Base-by-base conservation (phyloP, 2,888 invertebrate genomes). In the Nipponacmea schrenckii region DNA sequence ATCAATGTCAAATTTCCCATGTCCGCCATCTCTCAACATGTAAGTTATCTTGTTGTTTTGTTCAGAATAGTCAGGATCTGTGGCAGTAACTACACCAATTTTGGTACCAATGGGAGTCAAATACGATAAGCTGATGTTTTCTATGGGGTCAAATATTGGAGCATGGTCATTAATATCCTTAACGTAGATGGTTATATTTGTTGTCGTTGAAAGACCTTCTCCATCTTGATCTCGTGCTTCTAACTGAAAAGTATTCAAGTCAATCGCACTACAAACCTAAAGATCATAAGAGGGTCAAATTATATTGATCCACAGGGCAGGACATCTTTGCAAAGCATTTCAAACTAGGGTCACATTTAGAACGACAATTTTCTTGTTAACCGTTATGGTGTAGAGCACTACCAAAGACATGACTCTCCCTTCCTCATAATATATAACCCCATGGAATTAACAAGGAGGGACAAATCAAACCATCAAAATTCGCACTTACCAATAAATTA, bases 91-190 rank as follows among this genome's bases (percentile, higher is more conserved):
- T 26, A 20, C 17, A n/a, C 64, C 67, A 15, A 68, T 44, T 14
- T 24, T 63, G 10, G 67, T 39, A 27, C 64, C 64, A n/a, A 26
- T 10, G 4, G 64, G 39, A 15, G 64, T 45, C 56, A 46, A 27
- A 7, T 62, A 46, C 10, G 65, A 45, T n/a, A 64, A n/a, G 26
- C 64, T 44, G n/a, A 31, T 44, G 44, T 44, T 27, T 24, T 44
- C 63, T 14, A 48, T 24, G 8, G 44, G 14, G 10, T 67, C 67
- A 67, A 71, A 67, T 12, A 67, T 15, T 15, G 72, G 72, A 24
- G 69, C 39, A 27, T 74, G n/a, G 44, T 74, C 74, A 39, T 74
- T 74, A 10, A 74, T 56, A 46, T 74, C 74, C 26, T 74, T 50
- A 7, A 74, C 71, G 20, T 71, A 68, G n/a, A 74, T 66, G 3